Percentiles rank a stretch among this genome's conserved stretches.
Evolutionary conservation across 2,888 invertebrate species (phyloP).

Genomic region (Andricus curvator): DNA sequence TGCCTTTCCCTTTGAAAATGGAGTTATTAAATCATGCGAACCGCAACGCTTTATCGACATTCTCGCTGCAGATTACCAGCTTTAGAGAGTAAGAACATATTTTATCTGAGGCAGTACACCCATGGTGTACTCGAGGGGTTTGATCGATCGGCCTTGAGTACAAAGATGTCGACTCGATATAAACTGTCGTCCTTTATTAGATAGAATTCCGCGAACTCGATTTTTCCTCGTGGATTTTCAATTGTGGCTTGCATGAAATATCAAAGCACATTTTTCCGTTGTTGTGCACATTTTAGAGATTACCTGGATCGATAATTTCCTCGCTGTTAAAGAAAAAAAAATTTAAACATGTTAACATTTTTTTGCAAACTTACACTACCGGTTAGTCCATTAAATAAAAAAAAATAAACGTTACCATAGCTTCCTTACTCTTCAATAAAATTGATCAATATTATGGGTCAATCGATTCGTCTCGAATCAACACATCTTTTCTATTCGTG

Average conservation of each 20-base stretch:
- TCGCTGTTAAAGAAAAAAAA: not conserved
- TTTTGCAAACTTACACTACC: too few species aligned
- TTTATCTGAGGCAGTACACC: conserved; percentile 9
- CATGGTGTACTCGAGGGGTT: not conserved
- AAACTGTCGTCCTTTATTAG: conserved; percentile 9
- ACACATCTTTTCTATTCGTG: too few species aligned
- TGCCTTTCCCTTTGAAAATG: conserved; percentile 21
- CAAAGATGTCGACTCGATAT: conserved; percentile 19
- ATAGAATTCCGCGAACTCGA: not conserved
- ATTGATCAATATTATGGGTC: too few species aligned
- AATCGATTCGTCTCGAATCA: too few species aligned
- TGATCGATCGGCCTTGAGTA: conserved; percentile 26
- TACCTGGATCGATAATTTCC: not conserved
- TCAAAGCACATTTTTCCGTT: not conserved
- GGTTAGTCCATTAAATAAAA: too few species aligned
- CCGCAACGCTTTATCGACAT: conserved; percentile 29
- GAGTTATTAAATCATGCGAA: conserved; percentile 36
- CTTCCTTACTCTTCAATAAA: too few species aligned
- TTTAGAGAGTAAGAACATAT: conserved; percentile 18
- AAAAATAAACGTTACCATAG: too few species aligned
- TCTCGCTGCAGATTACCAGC: conserved; percentile 11
- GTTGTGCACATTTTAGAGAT: not conserved
- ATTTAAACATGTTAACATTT: too few species aligned
- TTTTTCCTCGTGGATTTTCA: not conserved
- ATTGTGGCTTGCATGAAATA: not conserved